Base-by-base conservation (phyloP, 2,888 invertebrate genomes). In the Lagria hirta region DNA sequence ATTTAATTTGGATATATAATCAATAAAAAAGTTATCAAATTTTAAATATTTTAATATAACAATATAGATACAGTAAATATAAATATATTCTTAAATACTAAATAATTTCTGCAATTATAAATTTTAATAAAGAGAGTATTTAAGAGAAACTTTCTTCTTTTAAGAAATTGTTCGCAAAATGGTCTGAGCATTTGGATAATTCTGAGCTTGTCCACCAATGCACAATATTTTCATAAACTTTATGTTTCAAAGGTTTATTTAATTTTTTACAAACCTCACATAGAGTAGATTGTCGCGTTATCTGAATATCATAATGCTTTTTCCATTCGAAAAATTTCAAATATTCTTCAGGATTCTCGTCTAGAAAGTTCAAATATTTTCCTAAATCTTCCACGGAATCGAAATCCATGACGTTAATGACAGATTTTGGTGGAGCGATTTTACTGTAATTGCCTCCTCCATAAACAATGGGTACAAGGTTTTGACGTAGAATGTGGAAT, bases 381-480 rank as follows among this genome's bases (percentile, higher is more conserved):
- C 76, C 78, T 26, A 81, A 64, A 10, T 72, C 66, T 54, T 71
- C 62, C 1, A 76, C 73, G 4, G 72, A 69, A 8, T 65, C 60
- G 59, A 78, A 81, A 51, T 79, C 75, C 43, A 76, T 75, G 10
- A 78, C 77, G 60, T 80, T 76, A 36, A 81, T 79, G 58, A 70
- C 77, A 4, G 75, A 75, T 42, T 74, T 62, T 14, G 70, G 69
- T 2, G 77, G 77, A 1, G 78, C 73, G 41, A 74, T 75, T 60
- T 73, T 68, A 3, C 64, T 57, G 65, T 84, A 84, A 58, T 79
- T 72, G 34, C 76, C 78, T 11, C 78, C 80, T 3, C 84, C 83
- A 71, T 79, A 81, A 3, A 83, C 83, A 27, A 84, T 75, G 0
- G 84, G 84, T 2, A 84, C 72, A 4, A 81, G 74, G 60, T 80